Evolutionary conservation across 2,797 vertebrate genomes (phyloP).

Genomic region (Anableps anableps): DNA sequence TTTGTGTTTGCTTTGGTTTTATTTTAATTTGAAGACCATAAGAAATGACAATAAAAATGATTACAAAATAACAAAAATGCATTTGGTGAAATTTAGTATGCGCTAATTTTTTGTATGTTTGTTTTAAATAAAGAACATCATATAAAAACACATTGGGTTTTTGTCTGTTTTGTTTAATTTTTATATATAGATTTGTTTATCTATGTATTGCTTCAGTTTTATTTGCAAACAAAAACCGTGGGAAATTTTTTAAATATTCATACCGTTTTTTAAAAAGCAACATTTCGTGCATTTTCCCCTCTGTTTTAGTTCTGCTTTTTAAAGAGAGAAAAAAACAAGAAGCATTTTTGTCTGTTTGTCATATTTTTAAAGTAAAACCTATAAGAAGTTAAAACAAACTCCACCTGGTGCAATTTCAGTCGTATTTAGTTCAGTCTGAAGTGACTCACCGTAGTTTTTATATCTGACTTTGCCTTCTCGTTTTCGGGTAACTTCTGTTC

Average conservation of each 20-base stretch:
- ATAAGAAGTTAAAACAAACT: not conserved
- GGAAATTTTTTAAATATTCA: not conserved
- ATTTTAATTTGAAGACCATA: conserved; percentile 1
- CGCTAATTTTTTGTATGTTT: not conserved
- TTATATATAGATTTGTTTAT: too few species aligned
- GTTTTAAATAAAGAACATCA: not conserved
- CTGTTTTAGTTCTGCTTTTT: not conserved
- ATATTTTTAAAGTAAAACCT: not conserved
- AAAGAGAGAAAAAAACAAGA: not conserved
- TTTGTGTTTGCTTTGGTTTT: not conserved
- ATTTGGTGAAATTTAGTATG: not conserved
- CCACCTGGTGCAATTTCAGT: not conserved
- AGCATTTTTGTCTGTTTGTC: not conserved
- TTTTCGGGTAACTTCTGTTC: conserved; percentile 74
- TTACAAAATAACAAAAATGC: not conserved
- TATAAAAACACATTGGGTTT: not conserved
- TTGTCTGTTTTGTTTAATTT: not conserved
- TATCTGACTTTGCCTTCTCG: conserved; percentile 81
- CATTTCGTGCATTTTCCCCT: not conserved
- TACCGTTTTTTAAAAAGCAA: not conserved
- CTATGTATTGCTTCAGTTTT: not conserved
- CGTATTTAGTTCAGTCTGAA: not conserved
- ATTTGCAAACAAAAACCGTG: not conserved
- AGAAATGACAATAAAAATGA: not conserved
- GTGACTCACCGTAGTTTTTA: conserved; percentile 82